Evolutionary conservation across 2,888 invertebrate genomes (phyloP).

Genomic region (Oxycera nigricornis): DNA sequence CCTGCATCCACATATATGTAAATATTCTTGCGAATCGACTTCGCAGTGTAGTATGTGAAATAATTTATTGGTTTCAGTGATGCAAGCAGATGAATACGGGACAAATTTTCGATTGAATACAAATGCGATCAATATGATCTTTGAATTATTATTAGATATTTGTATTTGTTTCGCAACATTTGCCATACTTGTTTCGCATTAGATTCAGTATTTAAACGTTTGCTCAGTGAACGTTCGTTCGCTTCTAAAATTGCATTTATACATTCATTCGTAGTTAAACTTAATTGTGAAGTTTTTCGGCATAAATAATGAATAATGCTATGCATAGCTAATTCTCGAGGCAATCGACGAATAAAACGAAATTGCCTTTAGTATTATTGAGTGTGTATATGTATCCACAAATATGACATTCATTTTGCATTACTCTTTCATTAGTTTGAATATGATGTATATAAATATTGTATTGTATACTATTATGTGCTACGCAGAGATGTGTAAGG

Average conservation of each 20-base stretch:
- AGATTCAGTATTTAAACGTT: background rate
- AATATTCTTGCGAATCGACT: too few species aligned
- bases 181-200: background rate
- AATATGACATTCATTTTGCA: constrained; percentile 9
- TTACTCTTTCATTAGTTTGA: background rate
- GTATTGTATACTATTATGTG: constrained; percentile 20
- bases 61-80: too few species aligned
- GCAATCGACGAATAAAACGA: background rate
- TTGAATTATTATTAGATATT: background rate
- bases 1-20: too few species aligned
- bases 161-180: background rate
- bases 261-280: too few species aligned
- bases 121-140: constrained; percentile 34
- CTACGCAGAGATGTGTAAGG: constrained; percentile 13
- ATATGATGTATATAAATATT: background rate
- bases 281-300: too few species aligned
- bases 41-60: too few species aligned
- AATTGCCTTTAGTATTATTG: constrained; percentile 10
- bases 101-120: background rate
- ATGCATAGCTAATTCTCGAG: too few species aligned
- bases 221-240: too few species aligned
- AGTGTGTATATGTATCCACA: constrained; percentile 10
- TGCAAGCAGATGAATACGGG: background rate
- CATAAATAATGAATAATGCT: too few species aligned
- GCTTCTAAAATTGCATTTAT: too few species aligned